phyloP scores from a whole-genome alignment of 2,113 vertebrate species.

The Chroicocephalus ridibundus region DNA sequence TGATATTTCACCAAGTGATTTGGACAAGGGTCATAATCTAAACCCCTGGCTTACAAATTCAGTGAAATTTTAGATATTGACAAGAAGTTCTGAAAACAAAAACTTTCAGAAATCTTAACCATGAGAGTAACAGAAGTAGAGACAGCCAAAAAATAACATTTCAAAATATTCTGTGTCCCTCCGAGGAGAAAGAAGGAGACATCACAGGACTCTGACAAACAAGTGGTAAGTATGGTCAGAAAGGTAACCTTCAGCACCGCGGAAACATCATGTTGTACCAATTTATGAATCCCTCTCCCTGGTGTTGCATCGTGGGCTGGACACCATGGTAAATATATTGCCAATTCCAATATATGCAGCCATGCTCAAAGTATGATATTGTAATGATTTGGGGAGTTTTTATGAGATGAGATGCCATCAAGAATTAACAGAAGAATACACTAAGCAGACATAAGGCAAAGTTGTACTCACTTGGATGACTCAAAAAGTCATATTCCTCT shows the following conservation, averaged over 20 bases:
- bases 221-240: not conserved
- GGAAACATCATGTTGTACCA: not conserved
- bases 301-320: not conserved
- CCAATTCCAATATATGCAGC: not conserved
- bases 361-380: not conserved
- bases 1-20: not conserved
- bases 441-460: not conserved
- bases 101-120: not conserved
- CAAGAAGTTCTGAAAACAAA: not conserved
- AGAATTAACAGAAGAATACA: not conserved
- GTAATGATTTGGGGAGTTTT: not conserved
- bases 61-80: not conserved
- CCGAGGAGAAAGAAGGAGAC: not conserved
- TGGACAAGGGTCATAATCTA: not conserved
- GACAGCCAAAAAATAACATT: not conserved
- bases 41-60: not conserved
- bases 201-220: not conserved
- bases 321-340: not conserved
- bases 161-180: not conserved
- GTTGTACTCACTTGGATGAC: not conserved
- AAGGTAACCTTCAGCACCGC: not conserved
- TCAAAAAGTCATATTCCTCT: not conserved
- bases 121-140: not conserved
- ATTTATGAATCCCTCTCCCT: not conserved
- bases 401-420: not conserved